Evolutionary conservation across 2,888 invertebrate genomes (phyloP).

Genomic region (Encarsia formosa): DNA sequence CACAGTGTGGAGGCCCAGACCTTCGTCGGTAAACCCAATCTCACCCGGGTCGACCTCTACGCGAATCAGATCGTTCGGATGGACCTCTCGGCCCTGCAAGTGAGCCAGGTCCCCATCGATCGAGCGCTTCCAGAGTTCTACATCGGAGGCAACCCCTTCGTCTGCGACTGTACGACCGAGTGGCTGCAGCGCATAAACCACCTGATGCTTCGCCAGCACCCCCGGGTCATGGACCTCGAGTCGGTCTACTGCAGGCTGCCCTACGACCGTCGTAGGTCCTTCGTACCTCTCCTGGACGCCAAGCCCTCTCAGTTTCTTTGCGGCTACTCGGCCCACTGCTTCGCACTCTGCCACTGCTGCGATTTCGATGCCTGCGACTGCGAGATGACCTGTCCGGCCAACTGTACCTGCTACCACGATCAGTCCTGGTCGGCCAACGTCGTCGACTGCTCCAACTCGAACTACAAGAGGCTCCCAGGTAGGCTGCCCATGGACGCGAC

Average conservation of each 20-base stretch:
- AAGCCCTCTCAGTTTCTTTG: constrained; percentile 88
- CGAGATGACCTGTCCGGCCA: constrained; percentile 91
- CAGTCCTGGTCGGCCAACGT: constrained; percentile 90
- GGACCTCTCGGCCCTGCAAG: constrained; percentile 82
- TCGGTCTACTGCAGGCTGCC: constrained; percentile 84
- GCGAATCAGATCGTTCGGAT: constrained; percentile 87
- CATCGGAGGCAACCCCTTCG: constrained; percentile 90
- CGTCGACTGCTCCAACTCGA: constrained; percentile 81
- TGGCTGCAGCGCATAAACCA: constrained; percentile 91
- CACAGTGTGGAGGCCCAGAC: constrained; percentile 82
- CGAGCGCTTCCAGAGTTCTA: constrained; percentile 82
- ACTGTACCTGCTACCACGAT: constrained; percentile 94
- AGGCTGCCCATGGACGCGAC: constrained; percentile 94
- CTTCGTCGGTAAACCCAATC: constrained; percentile 82
- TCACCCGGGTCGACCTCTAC: constrained; percentile 87
- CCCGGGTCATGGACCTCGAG: constrained; percentile 85
- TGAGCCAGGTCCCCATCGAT: constrained; percentile 74
- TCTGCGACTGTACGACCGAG: constrained; percentile 93
- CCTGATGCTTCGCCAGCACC: constrained; percentile 77
- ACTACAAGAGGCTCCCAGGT: constrained; percentile 78
- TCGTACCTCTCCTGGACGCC: constrained; percentile 81
- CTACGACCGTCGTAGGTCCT: constrained; percentile 78
- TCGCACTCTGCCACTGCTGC: constrained; percentile 91
- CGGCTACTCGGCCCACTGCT: constrained; percentile 89
- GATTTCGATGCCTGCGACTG: constrained; percentile 97